phyloP scores from a whole-genome alignment of 1,140 invertebrate species.

The Panulirus ornatus region DNA sequence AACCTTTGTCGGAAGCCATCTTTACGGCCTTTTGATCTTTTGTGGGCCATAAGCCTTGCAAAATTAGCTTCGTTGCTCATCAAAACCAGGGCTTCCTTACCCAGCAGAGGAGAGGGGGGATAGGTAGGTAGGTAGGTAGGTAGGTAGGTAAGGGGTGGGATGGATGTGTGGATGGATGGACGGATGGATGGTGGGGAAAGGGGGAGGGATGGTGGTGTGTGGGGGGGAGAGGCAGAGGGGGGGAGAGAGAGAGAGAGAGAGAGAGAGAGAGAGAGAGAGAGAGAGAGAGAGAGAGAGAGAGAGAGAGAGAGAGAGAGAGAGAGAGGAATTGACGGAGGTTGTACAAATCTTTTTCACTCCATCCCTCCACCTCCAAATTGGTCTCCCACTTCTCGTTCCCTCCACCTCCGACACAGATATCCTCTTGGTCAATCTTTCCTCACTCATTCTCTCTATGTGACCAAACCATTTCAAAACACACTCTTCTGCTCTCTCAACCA shows the following conservation, averaged over 20 bases:
- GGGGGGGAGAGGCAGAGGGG: not conserved
- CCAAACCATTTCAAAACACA: too few species aligned
- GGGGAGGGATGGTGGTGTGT: not conserved
- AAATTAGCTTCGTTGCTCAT: slow-evolving; percentile 61
- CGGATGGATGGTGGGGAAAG: not conserved
- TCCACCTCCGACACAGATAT: too few species aligned
- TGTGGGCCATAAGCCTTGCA: slow-evolving; percentile 56
- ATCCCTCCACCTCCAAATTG: too few species aligned
- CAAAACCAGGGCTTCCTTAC: slow-evolving; percentile 44
- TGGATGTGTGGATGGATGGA: too few species aligned
- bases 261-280: not conserved
- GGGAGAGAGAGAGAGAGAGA: too few species aligned
- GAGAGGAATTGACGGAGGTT: too few species aligned
- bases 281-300: not conserved
- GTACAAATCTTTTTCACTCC: too few species aligned
- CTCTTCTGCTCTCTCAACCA: too few species aligned
- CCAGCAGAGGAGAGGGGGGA: not conserved
- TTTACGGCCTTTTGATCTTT: slow-evolving; percentile 59
- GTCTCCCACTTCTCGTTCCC: too few species aligned
- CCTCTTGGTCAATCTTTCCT: too few species aligned
- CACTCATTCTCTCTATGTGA: too few species aligned
- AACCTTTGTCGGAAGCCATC: slow-evolving; percentile 57
- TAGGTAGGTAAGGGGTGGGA: not conserved
- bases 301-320: not conserved
- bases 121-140: not conserved